phyloP scores from a whole-genome alignment of 1,140 invertebrate species.

The Tetragonula clypearis region DNA sequence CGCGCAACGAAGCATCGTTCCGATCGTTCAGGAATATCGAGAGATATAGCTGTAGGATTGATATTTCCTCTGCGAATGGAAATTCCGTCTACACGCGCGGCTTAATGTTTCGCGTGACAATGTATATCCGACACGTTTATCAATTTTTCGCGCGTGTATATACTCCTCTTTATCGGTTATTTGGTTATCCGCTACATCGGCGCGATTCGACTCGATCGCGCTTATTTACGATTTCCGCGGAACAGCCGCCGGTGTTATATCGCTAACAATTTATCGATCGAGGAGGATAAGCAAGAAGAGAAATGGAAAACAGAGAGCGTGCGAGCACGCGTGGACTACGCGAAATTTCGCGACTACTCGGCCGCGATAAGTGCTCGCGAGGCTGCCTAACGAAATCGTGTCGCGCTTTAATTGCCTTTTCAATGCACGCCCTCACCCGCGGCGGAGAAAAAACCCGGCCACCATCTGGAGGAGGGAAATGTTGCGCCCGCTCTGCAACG shows the following conservation, averaged over 20 bases:
- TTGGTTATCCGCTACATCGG: background rate
- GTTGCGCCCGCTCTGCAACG: conserved; percentile 5
- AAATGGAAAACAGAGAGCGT: no score
- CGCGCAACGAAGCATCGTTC: background rate
- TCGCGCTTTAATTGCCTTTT: conserved; percentile 31
- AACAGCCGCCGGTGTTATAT: background rate
- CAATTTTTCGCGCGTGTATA: conserved; percentile 22
- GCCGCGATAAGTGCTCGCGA: background rate
- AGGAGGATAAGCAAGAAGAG: no score
- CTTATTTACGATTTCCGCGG: conserved; percentile 35
- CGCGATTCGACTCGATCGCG: background rate
- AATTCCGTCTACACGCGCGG: background rate
- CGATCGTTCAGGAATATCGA: background rate
- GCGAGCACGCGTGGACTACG: background rate
- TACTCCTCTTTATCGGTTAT: background rate
- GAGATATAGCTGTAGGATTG: no score
- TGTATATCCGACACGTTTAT: conserved; percentile 24
- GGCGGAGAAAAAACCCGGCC: background rate
- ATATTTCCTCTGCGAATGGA: conserved; percentile 25
- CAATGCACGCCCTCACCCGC: background rate
- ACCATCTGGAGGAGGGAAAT: background rate
- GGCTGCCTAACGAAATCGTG: conserved; percentile 23
- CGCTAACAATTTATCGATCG: conserved; percentile 27
- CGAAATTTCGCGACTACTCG: conserved; percentile 17
- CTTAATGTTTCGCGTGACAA: background rate